Base-by-base conservation (phyloP, 2,113 vertebrate genomes). In the Suncus etruscus region DNA sequence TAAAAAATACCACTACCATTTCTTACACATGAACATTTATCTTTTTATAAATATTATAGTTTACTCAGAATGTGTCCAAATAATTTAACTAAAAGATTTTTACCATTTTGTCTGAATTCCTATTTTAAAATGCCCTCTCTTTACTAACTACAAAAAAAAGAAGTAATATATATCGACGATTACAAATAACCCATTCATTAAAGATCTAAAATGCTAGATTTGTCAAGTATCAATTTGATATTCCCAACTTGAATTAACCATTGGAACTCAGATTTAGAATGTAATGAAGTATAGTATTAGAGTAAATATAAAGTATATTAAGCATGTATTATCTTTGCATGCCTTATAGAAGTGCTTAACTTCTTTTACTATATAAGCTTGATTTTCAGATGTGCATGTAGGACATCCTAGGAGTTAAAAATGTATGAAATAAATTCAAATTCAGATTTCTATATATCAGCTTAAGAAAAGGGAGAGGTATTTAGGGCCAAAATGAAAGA, bases 51-150 rank as follows among this genome's bases (percentile, higher is more conserved):
- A 66, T 70, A 3, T 91, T 27, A 69, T 77, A 47, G 22, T 32
- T 92, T 84, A 81, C 65, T 94, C 74, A 94, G 48, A 31, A 73
- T 11, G 8, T 85, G 47, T 39, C 81, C 5, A 92, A 88, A 83
- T 75, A 80, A 66, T 69, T 78, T 39, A 88, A 80, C 14, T 61
- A 39, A 70, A 79, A 6, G 27, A 69, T 24, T 83, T 92, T 70
- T 85, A 78, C 72, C 31, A 47, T 9, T 8, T 81, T 94, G 85
- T 79, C 9, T 66, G 48, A 51, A 11, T 86, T 51, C 48, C 87
- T 70, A 2, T 93, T 78, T 85, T 86, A 45, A 93, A 75, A 76
- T 93, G 66, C 39, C 86, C 9, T 65, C 88, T 58, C 81, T 66
- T 39, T 39, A 39, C 39, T 39, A 39, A 39, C 39, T 39, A 39